Conservation (phyloP, 2,888 invertebrate genomes). For the Allophyes oxyacanthae region DNA sequence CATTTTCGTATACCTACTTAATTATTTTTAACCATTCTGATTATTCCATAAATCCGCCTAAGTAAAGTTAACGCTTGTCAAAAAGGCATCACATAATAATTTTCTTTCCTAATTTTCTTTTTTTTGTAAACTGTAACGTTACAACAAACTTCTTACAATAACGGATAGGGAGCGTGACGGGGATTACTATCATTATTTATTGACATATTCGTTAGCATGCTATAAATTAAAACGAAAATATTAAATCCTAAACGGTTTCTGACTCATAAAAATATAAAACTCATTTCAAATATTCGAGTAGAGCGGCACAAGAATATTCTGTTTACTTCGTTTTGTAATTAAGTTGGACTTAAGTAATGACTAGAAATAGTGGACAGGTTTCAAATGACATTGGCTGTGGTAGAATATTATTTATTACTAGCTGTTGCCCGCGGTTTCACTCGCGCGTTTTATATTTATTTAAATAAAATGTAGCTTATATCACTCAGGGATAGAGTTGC, state of each 20-base stretch:
- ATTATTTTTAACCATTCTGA: too few relatives aligned
- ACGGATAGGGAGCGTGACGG: conserved; percentile 50
- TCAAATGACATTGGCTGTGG: conserved; percentile 29
- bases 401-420: conserved; percentile 20
- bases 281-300: conserved; percentile 52
- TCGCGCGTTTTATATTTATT: too few relatives aligned
- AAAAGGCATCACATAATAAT: too few relatives aligned
- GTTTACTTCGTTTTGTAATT: conserved; percentile 57
- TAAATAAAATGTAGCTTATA: too few relatives aligned
- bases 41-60: too few relatives aligned
- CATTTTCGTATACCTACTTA: too few relatives aligned
- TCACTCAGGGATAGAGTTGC: too few relatives aligned
- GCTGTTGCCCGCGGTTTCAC: too few relatives aligned
- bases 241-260: conserved; percentile 53
- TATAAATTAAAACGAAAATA: conserved; percentile 72
- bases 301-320: conserved; percentile 45
- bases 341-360: conserved; percentile 37
- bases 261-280: conserved; percentile 62
- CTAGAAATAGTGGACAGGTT: conserved; percentile 33
- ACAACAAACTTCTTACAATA: conserved; percentile 35
- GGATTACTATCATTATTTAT: conserved; percentile 73
- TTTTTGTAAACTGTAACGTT: conserved; percentile 21
- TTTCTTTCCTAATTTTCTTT: neutral
- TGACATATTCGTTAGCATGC: conserved; percentile 74
- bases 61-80: too few relatives aligned